Evolutionary conservation across 2,113 vertebrate species (phyloP).

Genomic region (Hucho hucho): DNA sequence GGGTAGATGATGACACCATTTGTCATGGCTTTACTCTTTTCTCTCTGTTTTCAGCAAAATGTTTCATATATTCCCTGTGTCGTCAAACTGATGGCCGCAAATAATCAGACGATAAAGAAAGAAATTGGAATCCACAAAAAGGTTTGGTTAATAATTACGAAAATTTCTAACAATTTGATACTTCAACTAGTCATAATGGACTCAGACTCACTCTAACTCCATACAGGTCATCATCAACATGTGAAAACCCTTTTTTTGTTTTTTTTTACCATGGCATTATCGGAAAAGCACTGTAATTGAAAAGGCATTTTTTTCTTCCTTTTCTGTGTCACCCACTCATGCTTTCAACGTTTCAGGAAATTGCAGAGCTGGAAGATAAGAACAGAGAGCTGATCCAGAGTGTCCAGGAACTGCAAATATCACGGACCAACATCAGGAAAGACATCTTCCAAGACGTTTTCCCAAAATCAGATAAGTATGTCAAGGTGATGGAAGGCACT

Average conservation of each 20-base stretch:
- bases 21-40: not conserved
- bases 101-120: conserved; percentile 33
- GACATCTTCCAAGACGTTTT: conserved; percentile 38
- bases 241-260: no score
- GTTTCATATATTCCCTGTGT: conserved; percentile 12
- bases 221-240: not conserved
- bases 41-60: conserved; percentile 30
- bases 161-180: no score
- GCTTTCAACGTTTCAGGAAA: conserved; percentile 27
- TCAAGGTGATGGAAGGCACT: no score
- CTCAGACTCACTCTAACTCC: no score
- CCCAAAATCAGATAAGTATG: conserved; percentile 41
- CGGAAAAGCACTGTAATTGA: not conserved
- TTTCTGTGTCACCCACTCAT: not conserved
- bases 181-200: no score
- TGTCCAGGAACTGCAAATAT: conserved; percentile 31
- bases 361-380: conserved; percentile 34
- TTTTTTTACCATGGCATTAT: not conserved
- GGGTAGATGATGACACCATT: no score
- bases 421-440: conserved; percentile 20
- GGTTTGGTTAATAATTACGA: conserved; percentile 10
- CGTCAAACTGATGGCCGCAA: conserved; percentile 12
- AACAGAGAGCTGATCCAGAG: conserved; percentile 26
- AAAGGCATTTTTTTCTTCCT: not conserved
- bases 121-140: conserved; percentile 36